Percentiles rank a stretch among this genome's conserved stretches.
These are phyloP conservation scores for Notocelia uddmanniana DNA, from an alignment of 2,888 invertebrate genomes.

Conservation along the genomic window DNA sequence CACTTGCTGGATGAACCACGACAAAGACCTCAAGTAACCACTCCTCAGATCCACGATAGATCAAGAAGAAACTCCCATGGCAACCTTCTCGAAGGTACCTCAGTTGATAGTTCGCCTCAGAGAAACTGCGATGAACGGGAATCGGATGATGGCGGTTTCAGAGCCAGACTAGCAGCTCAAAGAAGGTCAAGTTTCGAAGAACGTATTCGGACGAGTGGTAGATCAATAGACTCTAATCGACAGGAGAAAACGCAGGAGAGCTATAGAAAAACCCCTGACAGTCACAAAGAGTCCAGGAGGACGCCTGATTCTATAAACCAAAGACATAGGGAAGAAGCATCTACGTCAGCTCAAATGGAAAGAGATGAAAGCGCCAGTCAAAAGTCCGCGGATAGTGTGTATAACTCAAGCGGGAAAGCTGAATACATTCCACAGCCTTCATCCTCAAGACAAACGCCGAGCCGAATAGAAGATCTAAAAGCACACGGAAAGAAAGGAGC, in stretches of 20 bases:
- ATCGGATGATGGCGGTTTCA: constrained; percentile 87
- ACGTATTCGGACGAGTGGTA: constrained; percentile 76
- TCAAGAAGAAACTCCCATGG: constrained; percentile 86
- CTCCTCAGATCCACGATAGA: constrained; percentile 73
- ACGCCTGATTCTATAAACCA: constrained; percentile 73
- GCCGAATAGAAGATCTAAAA: constrained; percentile 80
- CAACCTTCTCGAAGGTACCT: constrained; percentile 84
- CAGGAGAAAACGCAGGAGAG: constrained; percentile 65
- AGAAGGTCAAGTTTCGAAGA: constrained; percentile 77
- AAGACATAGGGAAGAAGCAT: constrained; percentile 70
- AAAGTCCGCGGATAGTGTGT: constrained; percentile 85
- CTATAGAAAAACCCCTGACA: constrained; percentile 77
- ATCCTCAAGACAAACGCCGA: constrained; percentile 79
- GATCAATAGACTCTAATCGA: constrained; percentile 73
- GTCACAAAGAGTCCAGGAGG: constrained; percentile 61
- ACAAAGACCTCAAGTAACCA: constrained; percentile 69
- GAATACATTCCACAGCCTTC: constrained; percentile 80
- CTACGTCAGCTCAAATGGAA: constrained; percentile 62
- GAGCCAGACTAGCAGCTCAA: constrained; percentile 75
- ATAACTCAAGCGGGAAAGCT: constrained; percentile 82
- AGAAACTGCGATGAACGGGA: constrained; percentile 79
- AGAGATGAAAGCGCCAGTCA: constrained; percentile 79
- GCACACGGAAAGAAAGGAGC: constrained; percentile 79
- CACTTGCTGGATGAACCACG: constrained; percentile 86
- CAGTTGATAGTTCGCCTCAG: constrained; percentile 63